Percentiles rank a stretch among this genome's conserved stretches.
phyloP scores from a whole-genome alignment of 2,113 vertebrate genomes.

The Ovibos moschatus region DNA sequence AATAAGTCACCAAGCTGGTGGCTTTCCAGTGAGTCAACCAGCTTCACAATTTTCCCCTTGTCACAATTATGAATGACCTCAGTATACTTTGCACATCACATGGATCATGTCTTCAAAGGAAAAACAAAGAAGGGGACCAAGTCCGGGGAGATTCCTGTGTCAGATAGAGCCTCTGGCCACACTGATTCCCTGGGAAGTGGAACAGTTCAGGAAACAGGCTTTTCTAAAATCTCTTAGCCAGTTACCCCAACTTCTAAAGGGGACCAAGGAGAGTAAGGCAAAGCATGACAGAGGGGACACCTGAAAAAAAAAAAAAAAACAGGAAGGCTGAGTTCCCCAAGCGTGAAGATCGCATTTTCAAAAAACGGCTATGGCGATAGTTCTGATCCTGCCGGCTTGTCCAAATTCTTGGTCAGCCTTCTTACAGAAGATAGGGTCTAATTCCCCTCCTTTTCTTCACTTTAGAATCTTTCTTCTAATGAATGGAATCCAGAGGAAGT shows the following conservation, averaged over 20 bases:
- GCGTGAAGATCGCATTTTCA: background rate
- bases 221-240: background rate
- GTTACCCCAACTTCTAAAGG: background rate
- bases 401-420: background rate
- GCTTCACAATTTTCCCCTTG: background rate
- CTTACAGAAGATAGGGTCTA: background rate
- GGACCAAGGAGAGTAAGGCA: background rate
- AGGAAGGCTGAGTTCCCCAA: background rate
- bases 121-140: background rate
- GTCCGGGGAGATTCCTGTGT: background rate
- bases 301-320: background rate
- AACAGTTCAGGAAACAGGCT: background rate
- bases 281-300: background rate
- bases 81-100: background rate
- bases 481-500: background rate
- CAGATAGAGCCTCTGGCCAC: background rate
- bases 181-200: background rate
- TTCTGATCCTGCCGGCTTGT: background rate
- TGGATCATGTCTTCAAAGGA: background rate
- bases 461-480: background rate
- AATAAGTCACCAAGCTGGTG: background rate
- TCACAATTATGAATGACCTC: background rate
- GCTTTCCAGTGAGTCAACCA: background rate
- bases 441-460: background rate
- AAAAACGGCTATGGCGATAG: background rate